phyloP scores from a whole-genome alignment of 1,140 invertebrate genomes.

The Eumeta japonica region DNA sequence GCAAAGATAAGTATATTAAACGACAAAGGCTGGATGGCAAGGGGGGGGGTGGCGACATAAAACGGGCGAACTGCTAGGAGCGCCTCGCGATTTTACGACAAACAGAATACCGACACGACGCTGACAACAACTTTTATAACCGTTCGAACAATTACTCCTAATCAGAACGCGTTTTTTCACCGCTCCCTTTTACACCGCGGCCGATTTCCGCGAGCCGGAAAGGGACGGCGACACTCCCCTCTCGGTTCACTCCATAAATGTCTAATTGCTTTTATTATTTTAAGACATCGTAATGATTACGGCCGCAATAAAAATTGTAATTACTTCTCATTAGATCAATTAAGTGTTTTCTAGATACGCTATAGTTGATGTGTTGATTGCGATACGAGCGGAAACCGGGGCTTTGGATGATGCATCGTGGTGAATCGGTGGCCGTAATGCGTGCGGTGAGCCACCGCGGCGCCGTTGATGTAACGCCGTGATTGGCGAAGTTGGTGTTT shows the following conservation, averaged over 20 bases:
- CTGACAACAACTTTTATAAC: conserved; percentile 55
- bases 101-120: conserved; percentile 41
- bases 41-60: no score
- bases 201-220: conserved; percentile 16
- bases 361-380: conserved; percentile 49
- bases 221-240: conserved; percentile 30
- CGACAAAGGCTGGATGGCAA: no score
- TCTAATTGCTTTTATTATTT: conserved; percentile 59
- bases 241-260: conserved; percentile 43
- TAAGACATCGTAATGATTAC: conserved; percentile 57
- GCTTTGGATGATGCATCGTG: conserved; percentile 30
- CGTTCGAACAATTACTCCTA: conserved; percentile 54
- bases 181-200: conserved; percentile 16
- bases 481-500: no score
- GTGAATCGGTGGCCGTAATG: no score
- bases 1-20: no score
- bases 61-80: no score
- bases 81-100: conserved; percentile 56
- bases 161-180: conserved; percentile 29
- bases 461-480: no score
- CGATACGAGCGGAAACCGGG: no score
- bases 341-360: conserved; percentile 56
- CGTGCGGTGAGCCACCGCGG: no score
- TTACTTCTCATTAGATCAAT: conserved; percentile 58
- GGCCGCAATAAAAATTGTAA: conserved; percentile 56